phyloP scores from a whole-genome alignment of 2,888 invertebrate genomes.

The Caenorhabditis uteleia region DNA sequence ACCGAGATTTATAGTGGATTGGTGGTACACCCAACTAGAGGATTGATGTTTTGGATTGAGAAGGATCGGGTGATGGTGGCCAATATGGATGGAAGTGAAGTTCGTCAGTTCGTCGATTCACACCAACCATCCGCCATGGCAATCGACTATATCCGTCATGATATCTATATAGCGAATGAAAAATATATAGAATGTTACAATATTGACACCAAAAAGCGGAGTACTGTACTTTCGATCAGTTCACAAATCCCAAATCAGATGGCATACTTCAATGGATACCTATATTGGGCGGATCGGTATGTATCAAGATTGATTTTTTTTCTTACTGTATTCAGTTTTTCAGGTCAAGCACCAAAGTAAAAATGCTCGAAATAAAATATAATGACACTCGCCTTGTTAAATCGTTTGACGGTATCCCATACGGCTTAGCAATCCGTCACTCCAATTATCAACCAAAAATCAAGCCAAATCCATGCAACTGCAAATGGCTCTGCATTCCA shows the following conservation, averaged over 20 bases:
- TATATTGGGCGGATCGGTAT: conserved; percentile 53
- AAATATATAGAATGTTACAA: conserved; percentile 52
- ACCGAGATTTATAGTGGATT: conserved; percentile 25
- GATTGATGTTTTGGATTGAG: conserved; percentile 47
- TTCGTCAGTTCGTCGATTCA: too few relatives aligned
- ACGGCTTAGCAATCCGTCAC: conserved; percentile 55
- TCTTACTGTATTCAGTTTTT: too few relatives aligned
- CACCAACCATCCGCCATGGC: conserved; percentile 51
- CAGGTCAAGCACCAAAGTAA: too few relatives aligned
- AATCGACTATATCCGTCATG: conserved; percentile 47
- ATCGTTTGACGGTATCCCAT: conserved; percentile 46
- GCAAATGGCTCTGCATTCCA: conserved; percentile 39
- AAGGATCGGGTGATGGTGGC: conserved; percentile 88
- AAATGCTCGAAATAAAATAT: too few relatives aligned
- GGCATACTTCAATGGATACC: conserved; percentile 37
- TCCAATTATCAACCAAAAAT: conserved; percentile 38
- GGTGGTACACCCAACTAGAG: conserved; percentile 40
- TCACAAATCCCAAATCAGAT: conserved; percentile 18
- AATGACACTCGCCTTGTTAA: too few relatives aligned
- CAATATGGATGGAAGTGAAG: conserved; percentile 93
- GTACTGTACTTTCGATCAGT: conserved; percentile 34
- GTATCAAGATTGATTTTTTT: too few relatives aligned
- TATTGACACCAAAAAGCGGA: conserved; percentile 35
- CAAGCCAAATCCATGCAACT: conserved; percentile 35
- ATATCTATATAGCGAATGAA: conserved; percentile 49